A percentile compares a stretch with the other conserved stretches of the same genome.
Conservation (phyloP, 1,140 invertebrate genomes). For the Drosophila setifemur region DNA sequence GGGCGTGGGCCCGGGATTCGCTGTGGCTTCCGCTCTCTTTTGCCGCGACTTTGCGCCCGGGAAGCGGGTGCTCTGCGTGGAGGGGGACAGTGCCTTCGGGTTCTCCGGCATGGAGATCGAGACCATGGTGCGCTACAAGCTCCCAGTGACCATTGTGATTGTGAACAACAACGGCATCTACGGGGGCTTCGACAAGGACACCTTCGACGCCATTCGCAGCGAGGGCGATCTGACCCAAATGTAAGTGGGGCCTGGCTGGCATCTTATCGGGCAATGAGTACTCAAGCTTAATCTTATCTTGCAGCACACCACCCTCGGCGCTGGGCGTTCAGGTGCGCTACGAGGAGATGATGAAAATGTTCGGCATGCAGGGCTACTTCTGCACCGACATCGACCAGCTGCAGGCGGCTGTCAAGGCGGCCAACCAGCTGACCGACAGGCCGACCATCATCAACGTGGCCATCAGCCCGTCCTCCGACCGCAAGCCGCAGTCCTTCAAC, state of each 20-base stretch:
- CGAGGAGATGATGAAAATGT: slow-evolving; percentile 94
- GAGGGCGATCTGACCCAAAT: slow-evolving; percentile 86
- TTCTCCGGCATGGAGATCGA: slow-evolving; percentile 99
- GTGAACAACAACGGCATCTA: slow-evolving; percentile 99
- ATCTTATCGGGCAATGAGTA: slow-evolving; percentile 9
- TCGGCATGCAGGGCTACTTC: slow-evolving; percentile 91
- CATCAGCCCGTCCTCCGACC: slow-evolving; percentile 93
- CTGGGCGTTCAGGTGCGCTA: slow-evolving; percentile 91
- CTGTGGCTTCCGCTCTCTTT: slow-evolving; percentile 95
- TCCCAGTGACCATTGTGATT: slow-evolving; percentile 95
- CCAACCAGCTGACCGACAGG: slow-evolving; percentile 87
- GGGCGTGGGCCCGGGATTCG: slow-evolving; percentile 97
- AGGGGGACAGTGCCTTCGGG: slow-evolving; percentile 98
- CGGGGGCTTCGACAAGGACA: slow-evolving; percentile 90
- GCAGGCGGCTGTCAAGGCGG: slow-evolving; percentile 86
- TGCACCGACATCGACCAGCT: slow-evolving; percentile 91
- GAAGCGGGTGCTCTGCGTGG: slow-evolving; percentile 93
- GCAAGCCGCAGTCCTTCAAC: slow-evolving; percentile 94
- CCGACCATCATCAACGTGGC: slow-evolving; percentile 95
- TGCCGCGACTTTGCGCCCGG: slow-evolving; percentile 90
- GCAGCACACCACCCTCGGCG: slow-evolving; percentile 91
- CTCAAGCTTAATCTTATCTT: slow-evolving; percentile 67
- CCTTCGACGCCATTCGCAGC: slow-evolving; percentile 87
- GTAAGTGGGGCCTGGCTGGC: slow-evolving; percentile 82
- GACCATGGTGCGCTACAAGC: slow-evolving; percentile 96